phyloP scores from a whole-genome alignment of 2,113 vertebrate genomes.

The Poeciliopsis prolifica region DNA sequence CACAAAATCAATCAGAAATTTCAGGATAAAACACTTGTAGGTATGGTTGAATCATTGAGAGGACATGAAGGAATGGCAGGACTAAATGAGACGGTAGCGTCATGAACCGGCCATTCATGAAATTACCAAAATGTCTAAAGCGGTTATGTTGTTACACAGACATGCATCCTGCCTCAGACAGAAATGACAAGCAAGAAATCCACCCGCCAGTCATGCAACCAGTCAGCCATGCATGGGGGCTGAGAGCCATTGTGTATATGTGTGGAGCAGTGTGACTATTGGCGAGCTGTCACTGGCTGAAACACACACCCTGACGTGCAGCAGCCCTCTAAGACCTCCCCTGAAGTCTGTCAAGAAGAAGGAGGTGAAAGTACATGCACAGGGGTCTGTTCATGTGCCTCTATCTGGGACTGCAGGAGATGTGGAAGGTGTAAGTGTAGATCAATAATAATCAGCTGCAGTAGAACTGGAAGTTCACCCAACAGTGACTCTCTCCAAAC shows the following conservation, averaged over 20 bases:
- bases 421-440: slow-evolving; percentile 53
- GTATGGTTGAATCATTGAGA: not conserved
- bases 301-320: slow-evolving; percentile 58
- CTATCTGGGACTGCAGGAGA: slow-evolving; percentile 55
- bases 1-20: slow-evolving; percentile 16
- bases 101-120: slow-evolving; percentile 42
- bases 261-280: slow-evolving; percentile 59
- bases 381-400: slow-evolving; percentile 20
- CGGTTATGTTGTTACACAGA: slow-evolving; percentile 28
- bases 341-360: slow-evolving; percentile 58
- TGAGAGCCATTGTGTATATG: slow-evolving; percentile 49
- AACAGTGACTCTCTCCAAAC: slow-evolving; percentile 56
- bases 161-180: slow-evolving; percentile 31
- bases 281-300: slow-evolving; percentile 71
- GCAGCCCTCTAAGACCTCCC: slow-evolving; percentile 48
- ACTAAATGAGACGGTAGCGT: not conserved
- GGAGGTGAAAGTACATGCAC: slow-evolving; percentile 25
- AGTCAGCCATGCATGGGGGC: slow-evolving; percentile 27
- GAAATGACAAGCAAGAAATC: slow-evolving; percentile 56
- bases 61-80: slow-evolving; percentile 7
- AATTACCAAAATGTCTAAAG: slow-evolving; percentile 47
- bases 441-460: slow-evolving; percentile 79
- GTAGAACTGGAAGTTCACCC: slow-evolving; percentile 68
- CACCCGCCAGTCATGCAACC: slow-evolving; percentile 42
- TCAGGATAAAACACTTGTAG: not conserved